Base-by-base conservation (phyloP, 2,888 invertebrate genomes). In the Chymomyza fuscimana region DNA sequence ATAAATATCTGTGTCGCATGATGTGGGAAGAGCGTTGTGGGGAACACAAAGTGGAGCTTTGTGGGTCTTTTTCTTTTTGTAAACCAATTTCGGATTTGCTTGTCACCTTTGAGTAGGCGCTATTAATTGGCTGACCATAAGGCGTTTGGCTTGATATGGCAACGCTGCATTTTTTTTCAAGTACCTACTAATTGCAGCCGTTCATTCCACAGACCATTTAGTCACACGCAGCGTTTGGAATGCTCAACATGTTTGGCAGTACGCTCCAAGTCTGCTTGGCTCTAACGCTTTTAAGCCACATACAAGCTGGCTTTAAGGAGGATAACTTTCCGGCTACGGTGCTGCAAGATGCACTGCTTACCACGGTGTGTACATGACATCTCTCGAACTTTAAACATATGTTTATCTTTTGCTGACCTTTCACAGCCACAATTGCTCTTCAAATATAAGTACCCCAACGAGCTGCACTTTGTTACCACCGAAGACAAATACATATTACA, bases 401-500 rank as follows among this genome's bases (percentile, higher is more conserved):
- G 1, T 19, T 22, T 19, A n/a, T 67, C 19, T 19, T 52, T 6
- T 0, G 22, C 9, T 4, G 15, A 10, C 15, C 12, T 15, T 5
- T 7, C n/a, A 7, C 50, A 91, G 91, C 64, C 81, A 4, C 77
- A 89, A 73, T 65, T 91, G 5, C 51, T 91, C 16, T 58, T 82
- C 29, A 94, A 94, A 80, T 94, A 95, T 82, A 93, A 93, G 0
- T 95, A 95, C 86, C 93, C 93, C 0, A 90, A 93, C 0, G 95
- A 96, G 88, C 92, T 91, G 0, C 94, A 96, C 82, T 83, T 83
- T 0, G 93, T 95, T 2, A 92, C 91, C 40, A 97, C 97, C 0
- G 86, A 92, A 12, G 97, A 97, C 92, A 95, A 95, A 0, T 97
- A 96, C 84, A 93, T 96, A 6, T 91, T 97, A 72, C 92, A 93